Evolutionary conservation across 2,797 vertebrate genomes (phyloP).

Genomic region (Enteromius fasciolatus): DNA sequence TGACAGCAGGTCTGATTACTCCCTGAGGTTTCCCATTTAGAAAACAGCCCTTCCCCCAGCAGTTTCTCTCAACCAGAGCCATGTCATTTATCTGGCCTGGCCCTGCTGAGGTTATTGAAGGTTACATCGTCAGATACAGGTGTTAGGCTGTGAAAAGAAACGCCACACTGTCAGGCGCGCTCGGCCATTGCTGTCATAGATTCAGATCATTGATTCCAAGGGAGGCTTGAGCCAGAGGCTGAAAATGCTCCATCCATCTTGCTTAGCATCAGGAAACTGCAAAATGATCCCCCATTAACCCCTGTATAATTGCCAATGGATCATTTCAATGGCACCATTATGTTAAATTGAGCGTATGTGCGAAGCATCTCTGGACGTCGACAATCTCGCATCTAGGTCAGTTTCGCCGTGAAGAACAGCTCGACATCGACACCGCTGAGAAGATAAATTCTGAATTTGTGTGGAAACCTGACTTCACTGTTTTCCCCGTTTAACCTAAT

Average conservation of each 20-base stretch:
- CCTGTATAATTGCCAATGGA: constrained; percentile 83
- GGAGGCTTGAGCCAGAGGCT: constrained; percentile 54
- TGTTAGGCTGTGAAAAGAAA: constrained; percentile 44
- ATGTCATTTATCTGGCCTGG: constrained; percentile 62
- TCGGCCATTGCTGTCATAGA: constrained; percentile 53
- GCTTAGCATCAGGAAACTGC: constrained; percentile 79
- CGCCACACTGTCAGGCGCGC: constrained; percentile 20
- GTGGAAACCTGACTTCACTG: background rate
- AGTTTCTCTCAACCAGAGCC: constrained; percentile 23
- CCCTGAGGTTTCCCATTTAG: constrained; percentile 16
- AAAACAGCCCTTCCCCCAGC: constrained; percentile 25
- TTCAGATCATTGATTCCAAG: constrained; percentile 57
- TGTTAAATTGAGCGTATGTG: constrained; percentile 79
- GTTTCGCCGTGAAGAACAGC: constrained; percentile 38
- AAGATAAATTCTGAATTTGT: constrained; percentile 43
- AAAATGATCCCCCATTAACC: constrained; percentile 82
- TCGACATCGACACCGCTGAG: constrained; percentile 15
- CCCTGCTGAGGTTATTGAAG: constrained; percentile 58
- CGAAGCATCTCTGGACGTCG: constrained; percentile 72
- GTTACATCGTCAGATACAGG: constrained; percentile 48
- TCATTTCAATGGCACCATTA: constrained; percentile 82
- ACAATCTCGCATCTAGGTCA: constrained; percentile 64
- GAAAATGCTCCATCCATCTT: constrained; percentile 77
- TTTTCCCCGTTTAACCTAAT: constrained; percentile 11
- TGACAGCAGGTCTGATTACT: constrained; percentile 24